Evolutionary conservation across 2,888 invertebrate species (phyloP), one percentile per base, ranked within the genome.

Genomic region (Empis stercorea): DNA sequence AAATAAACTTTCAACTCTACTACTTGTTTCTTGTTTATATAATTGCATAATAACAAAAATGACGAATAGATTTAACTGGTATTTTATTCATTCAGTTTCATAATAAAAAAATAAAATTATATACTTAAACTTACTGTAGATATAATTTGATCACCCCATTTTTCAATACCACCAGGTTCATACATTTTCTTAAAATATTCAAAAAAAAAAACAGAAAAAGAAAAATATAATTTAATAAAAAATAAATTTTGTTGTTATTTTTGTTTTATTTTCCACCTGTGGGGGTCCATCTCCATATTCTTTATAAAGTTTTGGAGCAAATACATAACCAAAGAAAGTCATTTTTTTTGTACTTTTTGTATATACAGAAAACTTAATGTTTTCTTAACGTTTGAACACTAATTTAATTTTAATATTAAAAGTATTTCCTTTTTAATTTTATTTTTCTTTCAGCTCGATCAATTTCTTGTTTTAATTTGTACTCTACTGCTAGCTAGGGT

Each of bases 71-170:
- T 27, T 27, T 27, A 27, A 7, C 9, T 27, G 5, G 23, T 27
- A 2, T 16, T 15, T 46, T 10, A 41, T n/a, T 9, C 20, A 40
- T 27, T 27, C n/a, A 32, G 6, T 11, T 23, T 27, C n/a, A 23
- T 16, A 27, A 39, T n/a, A 20, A 27, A 39, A 11, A 30, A 23
- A 23, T n/a, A 5, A 39, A 36, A 14, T 15, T 14, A 44, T 45
- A n/a, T n/a, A n/a, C n/a, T n/a, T n/a, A n/a, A n/a, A 40, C 51
- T 54, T 57, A 67, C 67, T 54, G 66, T 65, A 53, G 76, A 73
- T 32, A 87, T 75, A 17, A 86, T 71, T 63, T 79, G 79, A 58
- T 87, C 83, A 30, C 84, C 80, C 75, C 79, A 80, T 68, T 76
- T 78, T 65, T 88, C 88, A 48, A 80, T 62, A 37, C 71, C 71